phyloP scores from a whole-genome alignment of 2,113 vertebrate species.

The Pao palembangensis region DNA sequence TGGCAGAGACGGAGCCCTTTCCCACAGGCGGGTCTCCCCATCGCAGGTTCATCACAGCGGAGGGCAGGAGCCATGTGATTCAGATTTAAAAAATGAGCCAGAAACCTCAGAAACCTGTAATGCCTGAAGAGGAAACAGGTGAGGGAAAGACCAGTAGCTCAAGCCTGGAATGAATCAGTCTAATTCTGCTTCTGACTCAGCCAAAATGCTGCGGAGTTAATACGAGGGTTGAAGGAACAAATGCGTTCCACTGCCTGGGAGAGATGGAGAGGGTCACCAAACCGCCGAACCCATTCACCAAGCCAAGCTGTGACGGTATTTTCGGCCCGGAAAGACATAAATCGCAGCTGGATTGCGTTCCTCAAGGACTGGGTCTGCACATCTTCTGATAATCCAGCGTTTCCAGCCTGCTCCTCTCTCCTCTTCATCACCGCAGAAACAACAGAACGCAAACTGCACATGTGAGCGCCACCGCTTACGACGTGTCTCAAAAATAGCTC shows the following conservation, averaged over 20 bases:
- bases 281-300: too few relatives aligned
- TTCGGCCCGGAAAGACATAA: too few relatives aligned
- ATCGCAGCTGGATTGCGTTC: too few relatives aligned
- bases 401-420: neutral
- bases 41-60: slow-evolving; percentile 44
- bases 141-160: slow-evolving; percentile 53
- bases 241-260: too few relatives aligned
- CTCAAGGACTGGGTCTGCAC: neutral
- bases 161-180: slow-evolving; percentile 39
- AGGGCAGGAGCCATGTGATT: slow-evolving; percentile 26
- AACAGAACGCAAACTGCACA: slow-evolving; percentile 46
- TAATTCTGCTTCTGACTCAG: slow-evolving; percentile 17
- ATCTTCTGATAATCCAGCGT: too few relatives aligned
- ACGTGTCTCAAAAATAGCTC: slow-evolving; percentile 63
- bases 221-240: too few relatives aligned
- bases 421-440: slow-evolving; percentile 49
- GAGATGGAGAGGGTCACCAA: too few relatives aligned
- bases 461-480: slow-evolving; percentile 66
- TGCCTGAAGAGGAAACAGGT: slow-evolving; percentile 71
- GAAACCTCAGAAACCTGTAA: slow-evolving; percentile 62
- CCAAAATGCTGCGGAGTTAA: neutral
- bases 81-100: slow-evolving; percentile 56
- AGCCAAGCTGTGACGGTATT: neutral
- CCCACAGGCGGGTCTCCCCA: slow-evolving; percentile 9
- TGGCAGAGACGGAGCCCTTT: slow-evolving; percentile 18